Percentiles rank a stretch among this genome's conserved stretches.
Evolutionary conservation across 2,797 vertebrate species (phyloP).

Genomic region (Chiloscyllium punctatum): DNA sequence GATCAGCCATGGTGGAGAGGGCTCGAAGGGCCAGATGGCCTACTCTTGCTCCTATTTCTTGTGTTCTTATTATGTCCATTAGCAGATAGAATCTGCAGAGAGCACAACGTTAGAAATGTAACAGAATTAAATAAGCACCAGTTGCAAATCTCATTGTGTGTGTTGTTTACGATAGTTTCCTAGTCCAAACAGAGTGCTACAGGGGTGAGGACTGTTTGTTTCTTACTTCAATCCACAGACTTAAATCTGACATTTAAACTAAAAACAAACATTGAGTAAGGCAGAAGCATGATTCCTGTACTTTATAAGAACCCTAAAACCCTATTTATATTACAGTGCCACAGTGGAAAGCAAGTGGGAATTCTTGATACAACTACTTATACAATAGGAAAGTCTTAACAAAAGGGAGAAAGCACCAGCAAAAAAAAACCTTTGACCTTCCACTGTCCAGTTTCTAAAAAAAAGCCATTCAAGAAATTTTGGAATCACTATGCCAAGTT

Average conservation of each 20-base stretch:
- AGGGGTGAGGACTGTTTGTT: background rate
- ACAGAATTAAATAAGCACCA: background rate
- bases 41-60: no score
- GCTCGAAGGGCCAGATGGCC: no score
- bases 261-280: background rate
- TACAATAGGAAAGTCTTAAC: background rate
- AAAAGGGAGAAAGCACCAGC: background rate
- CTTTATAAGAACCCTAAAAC: background rate
- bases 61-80: background rate
- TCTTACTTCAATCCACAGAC: background rate
- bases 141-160: background rate
- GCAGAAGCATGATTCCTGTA: background rate
- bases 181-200: background rate
- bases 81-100: background rate
- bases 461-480: background rate
- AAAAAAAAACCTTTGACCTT: background rate
- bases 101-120: background rate
- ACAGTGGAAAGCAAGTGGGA: background rate
- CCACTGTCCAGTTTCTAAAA: background rate
- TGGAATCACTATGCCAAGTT: background rate
- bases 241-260: background rate
- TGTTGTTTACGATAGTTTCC: background rate
- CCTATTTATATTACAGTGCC: background rate
- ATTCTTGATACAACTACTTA: background rate
- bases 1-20: no score